A percentile compares a stretch with the other conserved stretches of the same genome.
These are phyloP conservation scores for Ameiurus melas DNA, from an alignment of 2,113 vertebrate genomes.

Conservation along the genomic window DNA sequence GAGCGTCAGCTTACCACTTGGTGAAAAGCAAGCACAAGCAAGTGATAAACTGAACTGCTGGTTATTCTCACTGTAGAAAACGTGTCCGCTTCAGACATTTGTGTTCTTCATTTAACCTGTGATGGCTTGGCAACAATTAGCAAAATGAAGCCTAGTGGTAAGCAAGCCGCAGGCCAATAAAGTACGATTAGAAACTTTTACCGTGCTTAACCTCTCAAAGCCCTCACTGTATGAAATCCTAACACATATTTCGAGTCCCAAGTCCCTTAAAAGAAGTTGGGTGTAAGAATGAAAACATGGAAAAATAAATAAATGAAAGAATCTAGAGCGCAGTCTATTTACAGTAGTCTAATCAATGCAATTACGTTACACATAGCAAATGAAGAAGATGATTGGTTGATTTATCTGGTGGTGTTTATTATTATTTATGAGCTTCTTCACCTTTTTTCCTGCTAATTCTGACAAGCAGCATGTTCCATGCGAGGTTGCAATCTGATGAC, in stretches of 20 bases:
- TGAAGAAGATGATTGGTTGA: constrained; percentile 50
- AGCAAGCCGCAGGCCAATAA: constrained; percentile 27
- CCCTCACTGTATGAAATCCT: constrained; percentile 50
- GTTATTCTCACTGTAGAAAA: constrained; percentile 31
- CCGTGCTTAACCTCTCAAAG: constrained; percentile 27
- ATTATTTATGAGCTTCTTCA: background rate
- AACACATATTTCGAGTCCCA: constrained; percentile 32
- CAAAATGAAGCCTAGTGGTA: constrained; percentile 7
- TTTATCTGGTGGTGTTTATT: constrained; percentile 46
- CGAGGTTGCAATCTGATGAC: background rate
- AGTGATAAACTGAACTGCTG: background rate
- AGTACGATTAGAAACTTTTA: constrained; percentile 45
- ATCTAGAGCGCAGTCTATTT: constrained; percentile 28
- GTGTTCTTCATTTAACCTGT: constrained; percentile 22
- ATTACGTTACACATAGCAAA: constrained; percentile 57
- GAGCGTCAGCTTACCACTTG: background rate
- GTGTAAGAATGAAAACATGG: constrained; percentile 28
- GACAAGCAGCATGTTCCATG: background rate
- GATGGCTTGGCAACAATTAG: constrained; percentile 47
- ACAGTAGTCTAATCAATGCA: constrained; percentile 30
- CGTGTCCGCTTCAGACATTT: constrained; percentile 21
- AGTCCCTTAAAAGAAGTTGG: constrained; percentile 50
- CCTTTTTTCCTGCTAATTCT: background rate
- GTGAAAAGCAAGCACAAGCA: background rate
- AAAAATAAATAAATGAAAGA: constrained; percentile 26